Evolutionary conservation across 2,113 vertebrate species (phyloP).

Genomic region (Fregata magnificens): DNA sequence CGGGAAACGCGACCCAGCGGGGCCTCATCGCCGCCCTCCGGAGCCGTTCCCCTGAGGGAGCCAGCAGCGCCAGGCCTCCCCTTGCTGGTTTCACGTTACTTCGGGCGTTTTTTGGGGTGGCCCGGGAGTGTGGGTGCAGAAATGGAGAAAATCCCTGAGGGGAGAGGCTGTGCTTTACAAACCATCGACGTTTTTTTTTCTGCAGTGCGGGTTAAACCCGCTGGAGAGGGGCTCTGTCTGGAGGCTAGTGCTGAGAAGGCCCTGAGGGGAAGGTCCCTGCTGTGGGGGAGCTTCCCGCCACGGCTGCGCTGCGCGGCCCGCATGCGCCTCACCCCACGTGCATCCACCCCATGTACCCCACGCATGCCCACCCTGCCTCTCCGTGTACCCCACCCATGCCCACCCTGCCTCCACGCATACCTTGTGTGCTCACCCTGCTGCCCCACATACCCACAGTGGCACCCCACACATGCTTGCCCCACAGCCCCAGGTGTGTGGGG

Average conservation of each 20-base stretch:
- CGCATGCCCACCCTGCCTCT: rapidly evolving
- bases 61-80: neutral
- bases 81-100: neutral
- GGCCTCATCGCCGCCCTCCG: neutral
- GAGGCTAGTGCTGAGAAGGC: neutral
- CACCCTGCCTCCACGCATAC: no score
- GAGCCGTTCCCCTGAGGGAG: neutral
- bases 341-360: neutral
- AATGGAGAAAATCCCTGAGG: neutral
- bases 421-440: neutral
- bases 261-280: neutral
- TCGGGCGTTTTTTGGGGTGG: neutral
- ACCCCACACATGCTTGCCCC: rapidly evolving
- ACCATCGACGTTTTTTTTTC: no score
- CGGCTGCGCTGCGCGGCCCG: neutral
- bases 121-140: neutral
- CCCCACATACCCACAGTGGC: rapidly evolving
- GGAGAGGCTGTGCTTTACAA: neutral
- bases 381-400: no score
- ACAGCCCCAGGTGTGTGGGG: rapidly evolving
- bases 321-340: neutral
- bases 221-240: neutral
- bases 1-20: neutral
- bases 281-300: neutral
- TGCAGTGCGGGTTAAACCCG: neutral